Evolutionary conservation across 2,113 vertebrate species (phyloP).

Genomic region (Muntiacus reevesi): DNA sequence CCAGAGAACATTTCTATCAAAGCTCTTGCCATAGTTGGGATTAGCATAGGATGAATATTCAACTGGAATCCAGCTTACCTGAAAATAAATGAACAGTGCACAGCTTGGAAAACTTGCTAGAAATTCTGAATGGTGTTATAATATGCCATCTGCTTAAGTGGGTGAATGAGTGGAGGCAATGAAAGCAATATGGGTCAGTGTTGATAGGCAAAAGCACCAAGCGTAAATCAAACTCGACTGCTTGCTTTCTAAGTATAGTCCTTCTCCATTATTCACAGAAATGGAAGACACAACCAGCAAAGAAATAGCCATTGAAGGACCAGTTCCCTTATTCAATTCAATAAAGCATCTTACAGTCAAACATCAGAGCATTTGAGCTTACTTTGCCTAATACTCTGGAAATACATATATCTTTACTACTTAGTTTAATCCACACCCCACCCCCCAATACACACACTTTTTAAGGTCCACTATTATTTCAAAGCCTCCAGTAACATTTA

Average conservation of each 20-base stretch:
- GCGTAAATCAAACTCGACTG: neutral
- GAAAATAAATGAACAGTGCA: conserved; percentile 15
- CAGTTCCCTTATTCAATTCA: conserved; percentile 12
- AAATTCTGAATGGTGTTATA: neutral
- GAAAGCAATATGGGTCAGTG: neutral
- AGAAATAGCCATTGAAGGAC: neutral
- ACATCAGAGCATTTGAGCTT: neutral
- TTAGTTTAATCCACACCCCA: neutral
- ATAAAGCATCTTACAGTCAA: neutral
- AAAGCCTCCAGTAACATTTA: neutral
- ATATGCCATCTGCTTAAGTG: neutral
- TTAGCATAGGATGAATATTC: neutral
- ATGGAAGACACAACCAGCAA: neutral
- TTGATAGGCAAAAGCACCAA: neutral
- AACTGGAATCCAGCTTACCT: neutral
- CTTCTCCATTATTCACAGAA: neutral
- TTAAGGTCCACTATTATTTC: neutral
- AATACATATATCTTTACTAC: neutral
- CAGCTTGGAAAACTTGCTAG: neutral
- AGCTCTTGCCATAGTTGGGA: neutral
- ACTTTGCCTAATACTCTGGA: neutral
- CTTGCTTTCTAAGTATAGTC: neutral
- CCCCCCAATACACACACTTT: neutral
- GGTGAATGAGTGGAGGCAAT: neutral
- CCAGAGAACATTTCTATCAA: neutral